Evolutionary conservation across 23 tunicate genomes (phyloP).

Genomic region (Oikopleura dioica): DNA sequence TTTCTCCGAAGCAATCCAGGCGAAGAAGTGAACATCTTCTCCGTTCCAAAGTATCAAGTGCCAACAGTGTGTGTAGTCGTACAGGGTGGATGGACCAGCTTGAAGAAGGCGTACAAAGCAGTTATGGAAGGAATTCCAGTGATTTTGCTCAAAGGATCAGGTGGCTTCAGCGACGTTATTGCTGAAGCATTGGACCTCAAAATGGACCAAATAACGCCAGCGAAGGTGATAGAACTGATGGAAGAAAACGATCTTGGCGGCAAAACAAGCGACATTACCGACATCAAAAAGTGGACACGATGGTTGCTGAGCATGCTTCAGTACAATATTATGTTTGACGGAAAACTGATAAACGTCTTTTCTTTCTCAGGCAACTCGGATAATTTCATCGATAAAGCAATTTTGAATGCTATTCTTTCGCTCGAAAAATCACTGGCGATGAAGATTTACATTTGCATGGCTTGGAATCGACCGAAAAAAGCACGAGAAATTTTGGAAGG

Average conservation of each 20-base stretch:
- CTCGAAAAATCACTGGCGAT: background rate
- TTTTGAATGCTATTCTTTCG: background rate
- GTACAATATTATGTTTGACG: background rate
- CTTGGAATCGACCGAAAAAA: background rate
- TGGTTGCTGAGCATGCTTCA: background rate
- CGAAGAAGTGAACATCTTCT: background rate
- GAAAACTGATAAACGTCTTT: background rate
- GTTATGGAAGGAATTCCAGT: background rate
- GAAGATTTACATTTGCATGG: background rate
- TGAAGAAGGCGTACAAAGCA: background rate
- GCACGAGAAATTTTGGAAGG: background rate
- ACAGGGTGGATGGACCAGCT: background rate
- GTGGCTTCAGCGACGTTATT: background rate
- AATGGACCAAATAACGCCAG: background rate
- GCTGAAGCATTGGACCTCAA: background rate
- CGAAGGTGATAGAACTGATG: background rate
- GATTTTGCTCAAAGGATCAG: background rate
- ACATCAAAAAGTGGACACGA: background rate
- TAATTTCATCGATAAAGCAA: background rate
- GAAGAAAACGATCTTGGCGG: background rate
- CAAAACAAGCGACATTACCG: background rate
- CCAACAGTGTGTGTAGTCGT: background rate
- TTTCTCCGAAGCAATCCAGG: background rate
- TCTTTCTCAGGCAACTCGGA: background rate
- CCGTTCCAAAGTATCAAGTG: background rate